These are phyloP conservation scores for Epinotia brunnichana DNA, from an alignment of 2,888 invertebrate genomes.

Conservation along the genomic window DNA sequence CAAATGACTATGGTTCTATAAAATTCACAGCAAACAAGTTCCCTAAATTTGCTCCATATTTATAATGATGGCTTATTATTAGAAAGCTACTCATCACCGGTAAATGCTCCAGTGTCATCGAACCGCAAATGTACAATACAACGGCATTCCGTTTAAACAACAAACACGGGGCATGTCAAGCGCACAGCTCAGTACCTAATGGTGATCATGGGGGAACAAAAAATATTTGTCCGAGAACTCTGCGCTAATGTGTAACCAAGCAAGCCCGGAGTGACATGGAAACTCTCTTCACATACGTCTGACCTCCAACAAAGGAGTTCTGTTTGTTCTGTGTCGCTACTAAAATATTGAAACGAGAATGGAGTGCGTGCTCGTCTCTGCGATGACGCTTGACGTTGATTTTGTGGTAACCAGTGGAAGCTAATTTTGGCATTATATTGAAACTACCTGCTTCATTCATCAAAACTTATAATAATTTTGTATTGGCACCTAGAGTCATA, in stretches of 20 bases:
- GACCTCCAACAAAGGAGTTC: constrained; percentile 81
- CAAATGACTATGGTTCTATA: no score
- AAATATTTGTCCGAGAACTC: constrained; percentile 72
- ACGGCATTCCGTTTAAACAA: constrained; percentile 59
- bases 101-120: constrained; percentile 35
- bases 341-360: constrained; percentile 81
- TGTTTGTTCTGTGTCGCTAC: constrained; percentile 81
- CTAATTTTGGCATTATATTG: constrained; percentile 41
- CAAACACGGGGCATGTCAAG: constrained; percentile 68
- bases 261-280: constrained; percentile 76
- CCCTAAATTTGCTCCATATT: background rate
- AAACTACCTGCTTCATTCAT: background rate
- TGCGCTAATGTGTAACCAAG: constrained; percentile 79
- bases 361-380: constrained; percentile 71
- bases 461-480: background rate
- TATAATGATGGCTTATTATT: constrained; percentile 5
- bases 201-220: constrained; percentile 79
- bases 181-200: constrained; percentile 58
- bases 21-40: background rate
- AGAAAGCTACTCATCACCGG: constrained; percentile 29
- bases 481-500: background rate
- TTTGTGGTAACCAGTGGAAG: constrained; percentile 55
- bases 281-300: constrained; percentile 81
- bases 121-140: constrained; percentile 29
- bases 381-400: constrained; percentile 60